These are phyloP conservation scores for Pardalotus punctatus DNA, from an alignment of 2,113 vertebrate genomes.

Conservation along the genomic window DNA sequence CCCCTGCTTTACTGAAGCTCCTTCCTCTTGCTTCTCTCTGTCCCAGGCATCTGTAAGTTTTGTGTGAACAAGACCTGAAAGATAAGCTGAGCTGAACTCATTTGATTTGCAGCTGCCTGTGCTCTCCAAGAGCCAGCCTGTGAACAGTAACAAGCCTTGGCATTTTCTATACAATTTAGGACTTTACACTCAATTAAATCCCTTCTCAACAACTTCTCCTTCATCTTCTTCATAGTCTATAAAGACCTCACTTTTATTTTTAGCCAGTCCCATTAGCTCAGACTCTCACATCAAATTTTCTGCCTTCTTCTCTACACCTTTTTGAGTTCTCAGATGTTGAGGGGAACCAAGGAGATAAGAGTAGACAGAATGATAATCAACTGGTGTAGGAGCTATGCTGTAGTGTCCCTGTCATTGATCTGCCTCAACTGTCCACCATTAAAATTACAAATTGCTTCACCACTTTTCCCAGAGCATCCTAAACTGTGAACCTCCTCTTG, in stretches of 20 bases:
- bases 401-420: neutral
- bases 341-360: neutral
- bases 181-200: conserved; percentile 63
- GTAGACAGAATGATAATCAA: neutral
- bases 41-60: neutral
- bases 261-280: conserved; percentile 3
- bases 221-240: conserved; percentile 36
- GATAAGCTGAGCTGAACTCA: neutral
- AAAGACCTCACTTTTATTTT: conserved; percentile 39
- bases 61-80: neutral
- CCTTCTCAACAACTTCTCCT: conserved; percentile 22
- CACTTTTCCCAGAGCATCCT: neutral
- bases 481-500: neutral
- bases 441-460: neutral
- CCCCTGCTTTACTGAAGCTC: neutral
- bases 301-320: conserved; percentile 22
- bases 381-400: neutral
- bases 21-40: neutral
- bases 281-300: neutral
- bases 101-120: neutral
- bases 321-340: conserved; percentile 16
- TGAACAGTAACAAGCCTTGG: neutral
- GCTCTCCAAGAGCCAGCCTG: neutral
- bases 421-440: neutral
- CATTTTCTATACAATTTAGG: conserved; percentile 49